These are phyloP conservation scores for Bombycilla garrulus DNA, from an alignment of 2,113 vertebrate species.

Conservation along the genomic window DNA sequence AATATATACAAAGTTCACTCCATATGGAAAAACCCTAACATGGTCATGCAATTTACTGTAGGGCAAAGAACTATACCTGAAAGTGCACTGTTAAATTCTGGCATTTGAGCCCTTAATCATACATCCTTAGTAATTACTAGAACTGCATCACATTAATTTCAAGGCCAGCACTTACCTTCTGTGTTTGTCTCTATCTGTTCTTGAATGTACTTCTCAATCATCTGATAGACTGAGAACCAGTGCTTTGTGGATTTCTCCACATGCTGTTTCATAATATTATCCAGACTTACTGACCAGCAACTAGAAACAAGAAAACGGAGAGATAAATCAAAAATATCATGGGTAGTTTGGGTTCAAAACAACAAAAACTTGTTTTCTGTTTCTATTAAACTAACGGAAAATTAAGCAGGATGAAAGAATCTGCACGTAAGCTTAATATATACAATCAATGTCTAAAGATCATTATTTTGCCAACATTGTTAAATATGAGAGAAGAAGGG, in stretches of 20 bases:
- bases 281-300: conserved; percentile 93
- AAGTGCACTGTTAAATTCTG: neutral
- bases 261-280: conserved; percentile 86
- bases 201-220: conserved; percentile 86
- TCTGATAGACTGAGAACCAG: conserved; percentile 97
- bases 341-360: neutral
- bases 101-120: neutral
- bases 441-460: neutral
- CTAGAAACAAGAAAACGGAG: conserved; percentile 61
- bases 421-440: neutral
- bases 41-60: neutral
- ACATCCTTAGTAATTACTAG: neutral
- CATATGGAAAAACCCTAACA: neutral
- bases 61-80: neutral
- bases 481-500: neutral
- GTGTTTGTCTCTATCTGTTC: conserved; percentile 69
- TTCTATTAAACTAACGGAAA: neutral
- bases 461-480: neutral
- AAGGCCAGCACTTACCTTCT: conserved; percentile 67
- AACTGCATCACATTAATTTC: neutral
- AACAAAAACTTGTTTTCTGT: neutral
- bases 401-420: neutral
- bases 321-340: neutral
- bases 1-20: neutral
- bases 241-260: conserved; percentile 86